phyloP scores from a whole-genome alignment of 2,888 invertebrate species.

The Pecten maximus region DNA sequence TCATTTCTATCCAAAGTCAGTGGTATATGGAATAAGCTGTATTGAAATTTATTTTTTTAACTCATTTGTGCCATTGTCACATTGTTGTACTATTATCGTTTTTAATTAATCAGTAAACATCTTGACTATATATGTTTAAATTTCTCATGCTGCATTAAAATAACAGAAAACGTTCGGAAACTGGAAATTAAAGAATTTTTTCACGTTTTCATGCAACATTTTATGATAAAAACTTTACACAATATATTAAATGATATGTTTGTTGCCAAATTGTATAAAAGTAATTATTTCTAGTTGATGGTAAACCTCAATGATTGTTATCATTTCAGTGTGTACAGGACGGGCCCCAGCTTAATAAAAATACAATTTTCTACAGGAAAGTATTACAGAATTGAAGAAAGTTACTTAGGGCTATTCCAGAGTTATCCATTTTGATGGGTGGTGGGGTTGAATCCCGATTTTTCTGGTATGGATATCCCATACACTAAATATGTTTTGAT shows the following conservation, averaged over 20 bases:
- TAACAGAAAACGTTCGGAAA: no score
- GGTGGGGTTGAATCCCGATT: no score
- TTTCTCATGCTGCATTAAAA: no score
- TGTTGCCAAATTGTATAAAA: background rate
- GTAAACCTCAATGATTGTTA: no score
- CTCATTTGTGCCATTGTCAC: background rate
- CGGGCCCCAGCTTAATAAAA: no score
- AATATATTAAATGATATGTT: background rate
- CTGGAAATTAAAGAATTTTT: no score
- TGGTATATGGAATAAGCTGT: background rate
- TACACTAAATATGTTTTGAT: background rate
- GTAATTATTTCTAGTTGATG: background rate
- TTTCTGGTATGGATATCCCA: no score
- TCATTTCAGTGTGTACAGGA: no score
- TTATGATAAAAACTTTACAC: background rate
- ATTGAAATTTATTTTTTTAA: slow-evolving; percentile 17
- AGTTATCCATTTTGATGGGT: no score
- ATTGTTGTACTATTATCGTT: background rate
- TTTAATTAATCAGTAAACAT: background rate
- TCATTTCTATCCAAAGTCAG: background rate
- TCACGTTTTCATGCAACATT: background rate
- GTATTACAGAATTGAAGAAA: no score
- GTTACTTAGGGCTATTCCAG: background rate
- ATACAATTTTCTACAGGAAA: no score
- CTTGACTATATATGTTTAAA: background rate